These are phyloP conservation scores for Ditylenchus weischeri DNA, from an alignment of 2,888 invertebrate species.

Conservation along the genomic window DNA sequence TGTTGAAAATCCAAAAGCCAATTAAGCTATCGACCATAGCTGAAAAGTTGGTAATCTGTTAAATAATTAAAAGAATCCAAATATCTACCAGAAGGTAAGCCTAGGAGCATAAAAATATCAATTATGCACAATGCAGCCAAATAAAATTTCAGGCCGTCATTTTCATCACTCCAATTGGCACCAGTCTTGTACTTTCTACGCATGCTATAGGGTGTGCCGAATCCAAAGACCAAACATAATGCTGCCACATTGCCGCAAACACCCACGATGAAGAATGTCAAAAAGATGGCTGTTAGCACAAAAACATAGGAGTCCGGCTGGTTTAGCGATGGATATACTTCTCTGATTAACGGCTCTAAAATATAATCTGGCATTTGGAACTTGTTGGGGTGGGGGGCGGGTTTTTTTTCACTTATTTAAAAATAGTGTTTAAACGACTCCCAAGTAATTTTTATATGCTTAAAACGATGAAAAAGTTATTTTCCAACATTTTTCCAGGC, in stretches of 20 bases:
- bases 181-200: neutral
- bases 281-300: conserved; percentile 29
- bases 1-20: conserved; percentile 39
- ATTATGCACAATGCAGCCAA: conserved; percentile 1
- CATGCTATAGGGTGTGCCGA: conserved; percentile 28
- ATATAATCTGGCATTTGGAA: conserved; percentile 27
- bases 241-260: conserved; percentile 41
- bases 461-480: too few relatives aligned
- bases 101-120: conserved; percentile 34
- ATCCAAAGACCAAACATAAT: conserved; percentile 32
- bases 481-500: too few relatives aligned
- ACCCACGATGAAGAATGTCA: conserved; percentile 35
- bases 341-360: neutral
- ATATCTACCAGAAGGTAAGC: conserved; percentile 19
- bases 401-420: too few relatives aligned
- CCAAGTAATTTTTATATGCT: too few relatives aligned
- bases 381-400: too few relatives aligned
- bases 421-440: too few relatives aligned
- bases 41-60: neutral
- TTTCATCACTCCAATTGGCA: neutral
- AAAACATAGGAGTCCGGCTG: conserved; percentile 31
- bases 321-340: conserved; percentile 31
- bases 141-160: neutral
- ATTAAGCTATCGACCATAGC: conserved; percentile 36
- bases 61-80: too few relatives aligned